Conservation (phyloP, 2,113 vertebrate species). For the Dicerorhinus sumatrensis region DNA sequence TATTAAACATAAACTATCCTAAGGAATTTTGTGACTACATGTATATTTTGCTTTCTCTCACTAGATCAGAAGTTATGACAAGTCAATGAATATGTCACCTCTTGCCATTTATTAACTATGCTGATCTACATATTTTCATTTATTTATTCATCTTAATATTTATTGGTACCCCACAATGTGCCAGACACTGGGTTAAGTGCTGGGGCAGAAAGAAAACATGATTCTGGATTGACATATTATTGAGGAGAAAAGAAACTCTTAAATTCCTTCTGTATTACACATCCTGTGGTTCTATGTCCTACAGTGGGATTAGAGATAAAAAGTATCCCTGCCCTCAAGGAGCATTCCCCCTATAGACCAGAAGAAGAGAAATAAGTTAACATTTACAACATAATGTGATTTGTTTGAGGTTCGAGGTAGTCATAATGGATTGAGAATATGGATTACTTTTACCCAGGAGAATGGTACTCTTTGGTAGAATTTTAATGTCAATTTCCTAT, state of each 20-base stretch:
- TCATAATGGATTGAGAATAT: constrained; percentile 78
- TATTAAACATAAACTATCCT: not conserved
- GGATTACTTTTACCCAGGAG: constrained; percentile 78
- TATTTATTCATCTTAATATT: not conserved
- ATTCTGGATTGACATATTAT: not conserved
- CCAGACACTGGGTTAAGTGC: not conserved
- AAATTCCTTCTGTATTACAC: not conserved
- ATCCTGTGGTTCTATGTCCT: not conserved
- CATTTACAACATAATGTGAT: not conserved
- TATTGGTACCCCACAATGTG: not conserved
- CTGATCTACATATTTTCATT: not conserved
- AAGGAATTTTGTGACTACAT: not conserved
- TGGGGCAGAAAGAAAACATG: not conserved
- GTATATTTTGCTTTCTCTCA: not conserved
- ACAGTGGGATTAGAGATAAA: not conserved
- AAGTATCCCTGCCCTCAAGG: not conserved
- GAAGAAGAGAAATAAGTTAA: not conserved
- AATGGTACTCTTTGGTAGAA: constrained; percentile 52
- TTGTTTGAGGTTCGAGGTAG: not conserved
- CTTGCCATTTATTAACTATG: not conserved
- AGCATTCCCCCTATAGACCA: not conserved
- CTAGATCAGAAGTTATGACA: not conserved
- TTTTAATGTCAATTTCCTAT: not conserved
- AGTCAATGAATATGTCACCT: not conserved
- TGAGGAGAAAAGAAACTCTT: not conserved